Conservation (phyloP, 2,888 invertebrate species). For the Microctonus brassicae region DNA sequence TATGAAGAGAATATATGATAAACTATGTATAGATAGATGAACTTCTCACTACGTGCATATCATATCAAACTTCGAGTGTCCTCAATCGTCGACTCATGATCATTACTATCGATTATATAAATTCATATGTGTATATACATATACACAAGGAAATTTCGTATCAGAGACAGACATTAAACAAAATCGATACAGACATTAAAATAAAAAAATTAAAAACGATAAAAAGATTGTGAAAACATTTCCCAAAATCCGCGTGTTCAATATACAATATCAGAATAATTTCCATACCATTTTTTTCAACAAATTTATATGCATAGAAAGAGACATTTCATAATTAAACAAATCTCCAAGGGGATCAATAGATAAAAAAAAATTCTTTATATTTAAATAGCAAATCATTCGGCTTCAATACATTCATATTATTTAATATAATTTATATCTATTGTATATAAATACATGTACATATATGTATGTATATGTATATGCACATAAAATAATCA, state of each 20-base stretch:
- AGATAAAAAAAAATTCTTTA: slow-evolving; percentile 29
- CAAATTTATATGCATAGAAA: slow-evolving; percentile 21
- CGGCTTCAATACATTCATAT: no score
- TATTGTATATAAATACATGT: no score
- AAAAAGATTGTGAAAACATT: background rate
- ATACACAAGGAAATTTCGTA: no score
- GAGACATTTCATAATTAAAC: slow-evolving; percentile 38
- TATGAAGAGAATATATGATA: background rate
- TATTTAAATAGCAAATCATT: slow-evolving; percentile 24
- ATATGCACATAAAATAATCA: background rate
- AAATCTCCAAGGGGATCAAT: slow-evolving; percentile 27
- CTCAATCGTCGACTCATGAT: slow-evolving; percentile 11
- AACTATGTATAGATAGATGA: no score
- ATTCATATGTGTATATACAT: no score
- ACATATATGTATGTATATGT: background rate
- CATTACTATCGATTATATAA: background rate
- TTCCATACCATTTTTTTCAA: background rate
- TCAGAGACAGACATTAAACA: background rate
- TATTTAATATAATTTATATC: no score
- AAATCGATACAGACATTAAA: background rate
- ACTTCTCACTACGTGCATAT: background rate
- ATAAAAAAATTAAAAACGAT: background rate
- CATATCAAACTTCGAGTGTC: slow-evolving; percentile 6
- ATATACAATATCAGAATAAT: background rate
- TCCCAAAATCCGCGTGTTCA: slow-evolving; percentile 15